Base-by-base conservation (phyloP, 1,140 invertebrate genomes). In the Habropoda laboriosa region DNA sequence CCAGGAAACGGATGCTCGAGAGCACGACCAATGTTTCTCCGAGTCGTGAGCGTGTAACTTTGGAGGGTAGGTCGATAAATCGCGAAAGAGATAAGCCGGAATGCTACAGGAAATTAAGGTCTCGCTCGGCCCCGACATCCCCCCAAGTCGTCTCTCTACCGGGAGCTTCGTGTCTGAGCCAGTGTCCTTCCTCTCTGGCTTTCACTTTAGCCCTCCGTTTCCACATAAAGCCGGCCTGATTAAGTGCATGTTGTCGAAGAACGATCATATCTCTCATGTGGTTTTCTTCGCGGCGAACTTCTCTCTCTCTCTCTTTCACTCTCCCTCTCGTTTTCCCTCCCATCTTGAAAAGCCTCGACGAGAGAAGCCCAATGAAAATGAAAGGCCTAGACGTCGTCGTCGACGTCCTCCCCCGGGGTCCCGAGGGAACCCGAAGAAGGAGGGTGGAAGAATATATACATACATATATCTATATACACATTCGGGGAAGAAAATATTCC, bases 71-170 rank as follows among this genome's bases (percentile, higher is more conserved):
- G 81, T 82, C 81, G 79, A 86, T 89, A 88, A 88, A 89, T 88
- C 83, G 70, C 63, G 70, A 71, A 83, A 83, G 71, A 87, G 86
- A 88, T 87, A 86, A 88, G 79, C 68, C 76, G 74, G 80, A 64
- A 71, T 80, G 76, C 72, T 81, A 83, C 77, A 88, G 83, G 81
- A 89, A 89, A 89, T 89, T 86, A 87, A 87, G 83, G 70, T 86
- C 84, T 81, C 82, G 74, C 80, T 76, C 51, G 57, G 30, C 60
- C n/a, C 57, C 81, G 78, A 73, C 66, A 45, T 84, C 42, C 71
- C 42, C 7, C 58, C 2, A 45, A 67, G 74, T 72, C 55, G 80
- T 61, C 67, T 63, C 45, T 70, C 55, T 49, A 30, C 71, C 49
- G 42, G 67, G 24, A 55, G 40, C 57, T 76, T 63, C 77, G 76